phyloP scores from a whole-genome alignment of 2,113 vertebrate species.

The Macaca mulatta region DNA sequence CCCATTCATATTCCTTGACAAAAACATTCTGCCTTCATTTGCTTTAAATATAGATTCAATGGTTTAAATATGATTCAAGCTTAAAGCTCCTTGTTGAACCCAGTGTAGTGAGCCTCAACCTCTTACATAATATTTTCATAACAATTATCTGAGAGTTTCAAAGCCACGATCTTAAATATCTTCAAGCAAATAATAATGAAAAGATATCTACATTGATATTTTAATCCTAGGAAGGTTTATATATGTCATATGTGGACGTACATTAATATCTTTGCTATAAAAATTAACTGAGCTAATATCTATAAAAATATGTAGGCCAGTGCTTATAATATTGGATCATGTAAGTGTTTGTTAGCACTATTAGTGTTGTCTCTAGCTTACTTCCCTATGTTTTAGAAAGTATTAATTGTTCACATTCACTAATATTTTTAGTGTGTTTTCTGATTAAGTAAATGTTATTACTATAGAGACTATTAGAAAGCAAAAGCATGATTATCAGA shows the following conservation, averaged over 20 bases:
- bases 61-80: slow-evolving; percentile 47
- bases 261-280: neutral
- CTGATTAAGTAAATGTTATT: neutral
- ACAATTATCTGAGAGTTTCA: neutral
- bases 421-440: neutral
- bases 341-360: neutral
- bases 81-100: slow-evolving; percentile 5
- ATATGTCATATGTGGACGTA: neutral
- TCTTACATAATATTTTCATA: neutral
- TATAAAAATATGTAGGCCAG: neutral
- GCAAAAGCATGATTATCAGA: neutral
- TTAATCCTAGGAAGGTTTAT: neutral
- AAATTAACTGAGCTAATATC: neutral
- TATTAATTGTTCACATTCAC: neutral
- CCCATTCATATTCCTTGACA: slow-evolving; percentile 59
- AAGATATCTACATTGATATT: neutral
- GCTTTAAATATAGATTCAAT: slow-evolving; percentile 10
- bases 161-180: neutral
- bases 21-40: slow-evolving; percentile 28
- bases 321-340: neutral
- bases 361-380: neutral
- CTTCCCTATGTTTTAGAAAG: neutral
- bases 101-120: neutral
- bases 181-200: neutral
- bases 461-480: neutral